These are phyloP conservation scores for Rhamphomyia laevipes DNA, from an alignment of 2,888 invertebrate genomes.

Conservation along the genomic window DNA sequence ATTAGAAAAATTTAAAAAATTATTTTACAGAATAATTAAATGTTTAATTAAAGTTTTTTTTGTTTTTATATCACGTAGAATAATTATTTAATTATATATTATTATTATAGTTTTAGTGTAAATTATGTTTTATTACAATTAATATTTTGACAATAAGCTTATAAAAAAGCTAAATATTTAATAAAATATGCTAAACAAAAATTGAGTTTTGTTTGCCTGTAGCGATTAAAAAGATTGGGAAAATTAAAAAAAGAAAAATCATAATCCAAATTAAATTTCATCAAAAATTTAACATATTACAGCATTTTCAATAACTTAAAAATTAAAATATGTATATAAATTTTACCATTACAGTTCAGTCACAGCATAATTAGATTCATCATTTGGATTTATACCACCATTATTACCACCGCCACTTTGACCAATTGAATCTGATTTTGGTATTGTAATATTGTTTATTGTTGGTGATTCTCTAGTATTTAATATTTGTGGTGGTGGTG, in stretches of 20 bases:
- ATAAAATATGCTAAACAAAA: too few species aligned
- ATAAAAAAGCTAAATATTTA: too few species aligned
- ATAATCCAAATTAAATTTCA: neutral
- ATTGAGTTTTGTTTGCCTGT: too few species aligned
- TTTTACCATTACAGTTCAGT: conserved; percentile 33
- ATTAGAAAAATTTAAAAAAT: too few species aligned
- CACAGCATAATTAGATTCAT: conserved; percentile 38
- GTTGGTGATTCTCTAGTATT: conserved; percentile 19
- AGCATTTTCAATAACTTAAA: neutral
- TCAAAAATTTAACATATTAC: neutral
- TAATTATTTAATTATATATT: too few species aligned
- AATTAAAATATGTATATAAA: neutral
- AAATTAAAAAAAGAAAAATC: neutral
- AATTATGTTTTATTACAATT: too few species aligned
- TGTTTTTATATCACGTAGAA: too few species aligned
- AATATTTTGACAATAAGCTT: too few species aligned
- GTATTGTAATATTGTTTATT: conserved; percentile 15
- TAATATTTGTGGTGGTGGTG: conserved; percentile 24
- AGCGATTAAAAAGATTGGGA: too few species aligned
- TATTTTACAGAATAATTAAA: too few species aligned
- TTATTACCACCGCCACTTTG: conserved; percentile 15
- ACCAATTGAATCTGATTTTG: conserved; percentile 14
- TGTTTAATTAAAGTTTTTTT: too few species aligned
- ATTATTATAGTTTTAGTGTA: too few species aligned
- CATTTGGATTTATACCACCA: conserved; percentile 31